Percentiles rank a stretch among this genome's conserved stretches.
Evolutionary conservation across 2,888 invertebrate genomes (phyloP).

Genomic region (Lucinisca nassula): DNA sequence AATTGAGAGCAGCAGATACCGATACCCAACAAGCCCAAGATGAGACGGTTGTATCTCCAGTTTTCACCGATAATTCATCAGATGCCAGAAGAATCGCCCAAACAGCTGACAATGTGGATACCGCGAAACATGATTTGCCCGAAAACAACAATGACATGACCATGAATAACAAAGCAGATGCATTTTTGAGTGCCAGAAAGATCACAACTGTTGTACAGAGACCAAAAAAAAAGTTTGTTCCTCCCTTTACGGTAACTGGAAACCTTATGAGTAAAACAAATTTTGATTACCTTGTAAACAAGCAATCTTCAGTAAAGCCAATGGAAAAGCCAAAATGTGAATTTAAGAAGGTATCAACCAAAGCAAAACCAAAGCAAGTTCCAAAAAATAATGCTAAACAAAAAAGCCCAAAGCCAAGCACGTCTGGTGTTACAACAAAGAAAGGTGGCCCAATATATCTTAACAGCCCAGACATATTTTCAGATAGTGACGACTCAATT

Average conservation of each 20-base stretch:
- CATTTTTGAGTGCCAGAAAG: background rate
- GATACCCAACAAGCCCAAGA: too few relatives aligned
- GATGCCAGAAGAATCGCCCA: too few relatives aligned
- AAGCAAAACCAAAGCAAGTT: background rate
- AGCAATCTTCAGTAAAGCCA: background rate
- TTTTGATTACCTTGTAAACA: background rate
- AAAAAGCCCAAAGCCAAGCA: background rate
- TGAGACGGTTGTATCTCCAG: too few relatives aligned
- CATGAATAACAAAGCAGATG: too few relatives aligned
- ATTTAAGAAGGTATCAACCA: too few relatives aligned
- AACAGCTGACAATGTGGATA: too few relatives aligned
- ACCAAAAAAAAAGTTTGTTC: slow-evolving; percentile 35
- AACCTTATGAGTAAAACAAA: slow-evolving; percentile 27
- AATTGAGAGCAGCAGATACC: too few relatives aligned
- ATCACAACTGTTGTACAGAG: slow-evolving; percentile 18
- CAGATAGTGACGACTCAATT: background rate
- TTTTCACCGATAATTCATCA: too few relatives aligned
- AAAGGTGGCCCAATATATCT: slow-evolving; percentile 2
- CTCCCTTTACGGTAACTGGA: slow-evolving; percentile 26
- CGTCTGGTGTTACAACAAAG: background rate
- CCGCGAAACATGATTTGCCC: too few relatives aligned
- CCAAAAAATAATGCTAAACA: background rate
- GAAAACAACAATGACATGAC: too few relatives aligned
- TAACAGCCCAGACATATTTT: background rate
- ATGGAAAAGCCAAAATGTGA: background rate